These are phyloP conservation scores for Entomobrya multifasciata DNA, from an alignment of 2,888 invertebrate genomes.

Conservation along the genomic window DNA sequence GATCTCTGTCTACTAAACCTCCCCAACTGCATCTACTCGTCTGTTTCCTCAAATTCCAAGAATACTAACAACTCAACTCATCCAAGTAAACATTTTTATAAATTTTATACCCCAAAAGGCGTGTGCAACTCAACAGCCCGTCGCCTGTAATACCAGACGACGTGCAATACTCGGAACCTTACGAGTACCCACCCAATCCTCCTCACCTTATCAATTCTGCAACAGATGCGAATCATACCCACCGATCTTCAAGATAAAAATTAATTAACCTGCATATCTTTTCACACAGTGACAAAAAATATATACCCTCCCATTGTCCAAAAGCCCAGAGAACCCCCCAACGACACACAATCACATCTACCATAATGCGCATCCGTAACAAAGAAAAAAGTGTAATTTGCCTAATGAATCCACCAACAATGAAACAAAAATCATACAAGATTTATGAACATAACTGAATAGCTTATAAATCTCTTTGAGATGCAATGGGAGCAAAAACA, in stretches of 20 bases:
- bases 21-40: no score
- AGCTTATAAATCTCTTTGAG: neutral
- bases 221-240: neutral
- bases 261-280: constrained; percentile 7
- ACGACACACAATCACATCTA: constrained; percentile 20
- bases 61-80: no score
- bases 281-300: constrained; percentile 17
- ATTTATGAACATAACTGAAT: neutral
- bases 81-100: no score
- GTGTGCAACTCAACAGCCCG: no score
- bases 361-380: no score
- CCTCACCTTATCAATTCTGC: no score
- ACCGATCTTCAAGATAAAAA: constrained; percentile 8
- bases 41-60: no score
- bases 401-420: constrained; percentile 72
- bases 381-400: constrained; percentile 70
- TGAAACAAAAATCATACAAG: neutral
- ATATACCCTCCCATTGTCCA: constrained; percentile 9
- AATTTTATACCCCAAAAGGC: no score
- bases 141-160: no score
- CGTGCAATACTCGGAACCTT: no score
- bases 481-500: constrained; percentile 16
- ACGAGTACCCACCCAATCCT: no score
- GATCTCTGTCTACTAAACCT: no score
- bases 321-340: neutral